Conservation (phyloP, 2,797 vertebrate genomes). For the Pelobates cultripes region DNA sequence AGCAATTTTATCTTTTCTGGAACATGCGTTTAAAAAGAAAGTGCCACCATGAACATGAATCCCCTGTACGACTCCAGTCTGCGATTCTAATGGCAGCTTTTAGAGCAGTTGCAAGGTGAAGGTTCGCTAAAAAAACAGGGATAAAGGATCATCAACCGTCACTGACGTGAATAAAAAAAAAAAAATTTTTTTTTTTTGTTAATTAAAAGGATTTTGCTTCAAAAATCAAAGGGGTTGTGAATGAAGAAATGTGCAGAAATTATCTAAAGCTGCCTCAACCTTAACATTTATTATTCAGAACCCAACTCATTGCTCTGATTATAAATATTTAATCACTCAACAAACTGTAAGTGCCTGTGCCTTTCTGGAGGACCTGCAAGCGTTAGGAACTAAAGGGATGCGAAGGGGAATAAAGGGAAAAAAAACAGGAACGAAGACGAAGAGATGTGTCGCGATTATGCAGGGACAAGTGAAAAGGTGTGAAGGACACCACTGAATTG, state of each 20-base stretch:
- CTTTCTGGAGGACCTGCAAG: conserved; percentile 80
- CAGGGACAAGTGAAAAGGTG: conserved; percentile 65
- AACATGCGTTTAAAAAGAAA: conserved; percentile 12
- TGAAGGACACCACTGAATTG: conserved; percentile 67
- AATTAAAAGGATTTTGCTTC: conserved; percentile 71
- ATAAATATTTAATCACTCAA: conserved; percentile 92
- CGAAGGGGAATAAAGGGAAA: not conserved
- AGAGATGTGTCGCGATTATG: conserved; percentile 62
- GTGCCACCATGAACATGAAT: conserved; percentile 8
- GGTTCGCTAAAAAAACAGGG: conserved; percentile 54
- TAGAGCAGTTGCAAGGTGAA: conserved; percentile 46
- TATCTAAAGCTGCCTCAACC: conserved; percentile 80
- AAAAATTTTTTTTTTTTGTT: too few relatives aligned
- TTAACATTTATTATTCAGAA: conserved; percentile 88
- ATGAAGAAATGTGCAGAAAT: conserved; percentile 82
- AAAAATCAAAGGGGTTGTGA: conserved; percentile 69
- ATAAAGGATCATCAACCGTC: conserved; percentile 60
- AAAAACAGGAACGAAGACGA: conserved; percentile 50
- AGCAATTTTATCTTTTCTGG: not conserved
- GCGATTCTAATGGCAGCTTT: conserved; percentile 47
- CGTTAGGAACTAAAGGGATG: conserved; percentile 67
- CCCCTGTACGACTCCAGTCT: conserved; percentile 22
- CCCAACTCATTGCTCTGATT: conserved; percentile 84
- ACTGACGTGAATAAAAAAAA: too few relatives aligned
- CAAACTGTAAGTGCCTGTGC: conserved; percentile 83